A percentile compares a stretch with the other conserved stretches of the same genome.
phyloP scores from a whole-genome alignment of 1,140 invertebrate genomes.

The Rhyacophila brunnea region DNA sequence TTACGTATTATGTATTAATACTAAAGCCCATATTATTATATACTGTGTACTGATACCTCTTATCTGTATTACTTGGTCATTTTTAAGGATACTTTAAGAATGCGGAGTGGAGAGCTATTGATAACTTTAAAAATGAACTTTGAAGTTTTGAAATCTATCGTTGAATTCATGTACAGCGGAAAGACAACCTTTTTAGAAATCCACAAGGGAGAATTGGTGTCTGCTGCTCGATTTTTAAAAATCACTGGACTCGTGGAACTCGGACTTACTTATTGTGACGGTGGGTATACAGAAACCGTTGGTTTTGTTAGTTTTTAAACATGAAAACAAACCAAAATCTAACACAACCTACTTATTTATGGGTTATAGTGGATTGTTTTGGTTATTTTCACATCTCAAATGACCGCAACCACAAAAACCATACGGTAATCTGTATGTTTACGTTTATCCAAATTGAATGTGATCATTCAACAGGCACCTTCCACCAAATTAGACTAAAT shows the following conservation, averaged over 20 bases:
- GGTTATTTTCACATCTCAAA: no score
- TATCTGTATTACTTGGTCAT: no score
- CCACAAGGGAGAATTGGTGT: slow-evolving; percentile 22
- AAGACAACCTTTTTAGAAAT: slow-evolving; percentile 16
- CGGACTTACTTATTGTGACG: background rate
- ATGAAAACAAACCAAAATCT: no score
- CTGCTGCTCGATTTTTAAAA: slow-evolving; percentile 28
- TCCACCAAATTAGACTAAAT: no score
- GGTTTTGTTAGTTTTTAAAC: no score
- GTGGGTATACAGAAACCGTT: no score
- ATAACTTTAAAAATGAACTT: slow-evolving; percentile 22
- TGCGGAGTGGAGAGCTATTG: slow-evolving; percentile 10
- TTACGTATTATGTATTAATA: background rate
- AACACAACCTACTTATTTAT: no score
- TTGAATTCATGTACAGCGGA: slow-evolving; percentile 32
- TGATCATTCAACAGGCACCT: no score
- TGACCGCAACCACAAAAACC: no score
- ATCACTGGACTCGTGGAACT: slow-evolving; percentile 25
- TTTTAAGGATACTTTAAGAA: slow-evolving; percentile 24
- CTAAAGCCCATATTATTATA: background rate
- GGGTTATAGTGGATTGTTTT: no score
- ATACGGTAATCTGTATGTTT: no score
- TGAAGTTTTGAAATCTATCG: slow-evolving; percentile 21
- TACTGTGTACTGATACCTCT: background rate
- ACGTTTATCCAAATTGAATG: no score